Evolutionary conservation across 2,797 vertebrate species (phyloP), one percentile per base, ranked within the genome.

Genomic region (Coregonus suidteri): DNA sequence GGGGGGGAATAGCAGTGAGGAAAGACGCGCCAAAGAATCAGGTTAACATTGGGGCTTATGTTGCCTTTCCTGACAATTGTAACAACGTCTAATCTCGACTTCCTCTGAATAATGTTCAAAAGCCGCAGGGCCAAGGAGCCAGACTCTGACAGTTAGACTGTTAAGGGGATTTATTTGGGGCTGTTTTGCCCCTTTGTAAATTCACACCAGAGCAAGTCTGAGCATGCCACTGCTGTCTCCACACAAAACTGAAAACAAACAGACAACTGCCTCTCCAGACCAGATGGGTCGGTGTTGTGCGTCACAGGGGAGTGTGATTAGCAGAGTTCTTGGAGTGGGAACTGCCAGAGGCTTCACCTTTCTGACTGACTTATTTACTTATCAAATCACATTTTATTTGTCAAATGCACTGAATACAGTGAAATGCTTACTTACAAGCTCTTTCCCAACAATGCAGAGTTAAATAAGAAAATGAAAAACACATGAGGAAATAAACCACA

Each of bases 181-280:
- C 16, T n/a, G 80, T 89, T 87, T 69, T 54, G 78, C 14, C 78
- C 68, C 37, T 78, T 80, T 80, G 86, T 79, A 47, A 54, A 59
- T 59, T 20, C 18, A 59, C 56, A 20, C 56, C 18, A 59, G 18
- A 59, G 56, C 56, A 59, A 59, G 56, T 18, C 56, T 0, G 69
- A 85, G 77, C 91, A 84, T 2, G 82, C 34, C 41, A 47, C 41
- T 6, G 15, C 70, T 67, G 35, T 31, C 47, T 31, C 37, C 4
- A 69, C 6, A 51, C 37, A 35, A 30, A 3, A 68, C 73, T 72
- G 64, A 69, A 77, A 64, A 73, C 75, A 31, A 70, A 51, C 56
- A 71, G 76, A 16, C 71, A 41, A 53, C 20, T 54, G 71, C 53
- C 59, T 78, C 34, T 41, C 82, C 53, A 84, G 62, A 31, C 71